Evolutionary conservation across 2,888 invertebrate species (phyloP).

Genomic region (Fabriciana adippe): DNA sequence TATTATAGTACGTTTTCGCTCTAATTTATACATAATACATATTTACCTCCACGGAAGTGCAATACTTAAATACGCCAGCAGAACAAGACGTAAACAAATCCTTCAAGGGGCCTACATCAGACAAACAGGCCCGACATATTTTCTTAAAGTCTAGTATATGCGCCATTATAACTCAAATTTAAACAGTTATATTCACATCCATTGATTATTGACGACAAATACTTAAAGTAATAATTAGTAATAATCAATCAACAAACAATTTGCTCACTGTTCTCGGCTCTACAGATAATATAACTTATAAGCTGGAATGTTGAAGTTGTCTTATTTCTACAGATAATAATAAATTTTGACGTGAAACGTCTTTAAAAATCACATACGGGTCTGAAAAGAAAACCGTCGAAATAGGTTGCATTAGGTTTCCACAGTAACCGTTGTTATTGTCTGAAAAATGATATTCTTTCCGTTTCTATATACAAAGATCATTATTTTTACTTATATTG

Average conservation of each 20-base stretch:
- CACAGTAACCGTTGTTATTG: too few relatives aligned
- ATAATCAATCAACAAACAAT: slow-evolving; percentile 17
- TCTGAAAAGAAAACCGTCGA: too few relatives aligned
- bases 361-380: too few relatives aligned
- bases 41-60: slow-evolving; percentile 74
- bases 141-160: slow-evolving; percentile 61
- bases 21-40: slow-evolving; percentile 6
- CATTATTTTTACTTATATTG: too few relatives aligned
- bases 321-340: background rate
- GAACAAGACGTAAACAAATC: slow-evolving; percentile 69
- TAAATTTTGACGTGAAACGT: too few relatives aligned
- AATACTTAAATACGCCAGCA: slow-evolving; percentile 71
- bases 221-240: slow-evolving; percentile 3
- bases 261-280: too few relatives aligned
- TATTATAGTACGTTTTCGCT: background rate
- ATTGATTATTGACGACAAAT: slow-evolving; percentile 18
- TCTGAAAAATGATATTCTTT: too few relatives aligned
- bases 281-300: slow-evolving; percentile 3
- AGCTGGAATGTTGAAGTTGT: background rate
- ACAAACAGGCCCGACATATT: slow-evolving; percentile 73
- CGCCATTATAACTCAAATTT: slow-evolving; percentile 47
- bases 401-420: too few relatives aligned
- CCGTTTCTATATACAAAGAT: too few relatives aligned
- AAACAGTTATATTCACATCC: slow-evolving; percentile 11
- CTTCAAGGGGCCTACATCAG: slow-evolving; percentile 66